phyloP scores from a whole-genome alignment of 2,888 invertebrate genomes.

The Drosophila rellima region DNA sequence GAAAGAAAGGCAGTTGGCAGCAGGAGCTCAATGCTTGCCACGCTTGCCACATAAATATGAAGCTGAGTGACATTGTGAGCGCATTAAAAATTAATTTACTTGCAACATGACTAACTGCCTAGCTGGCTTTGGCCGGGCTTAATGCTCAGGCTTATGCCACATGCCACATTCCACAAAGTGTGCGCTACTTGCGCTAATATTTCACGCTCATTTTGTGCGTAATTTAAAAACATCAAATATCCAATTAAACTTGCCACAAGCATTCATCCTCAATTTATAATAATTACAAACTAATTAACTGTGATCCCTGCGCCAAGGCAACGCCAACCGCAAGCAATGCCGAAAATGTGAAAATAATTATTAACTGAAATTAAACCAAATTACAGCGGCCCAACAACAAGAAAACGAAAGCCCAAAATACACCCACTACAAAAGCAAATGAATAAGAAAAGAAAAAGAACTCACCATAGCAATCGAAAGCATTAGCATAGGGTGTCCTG shows the following conservation, averaged over 20 bases:
- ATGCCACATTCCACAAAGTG: constrained; percentile 28
- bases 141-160: no score
- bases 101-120: constrained; percentile 59
- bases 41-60: constrained; percentile 70
- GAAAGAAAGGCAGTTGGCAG: constrained; percentile 10
- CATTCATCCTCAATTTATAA: constrained; percentile 82
- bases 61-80: constrained; percentile 64
- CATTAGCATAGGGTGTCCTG: constrained; percentile 26
- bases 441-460: constrained; percentile 23
- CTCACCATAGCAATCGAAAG: constrained; percentile 56
- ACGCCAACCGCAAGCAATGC: constrained; percentile 70
- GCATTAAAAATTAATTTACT: constrained; percentile 79
- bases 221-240: constrained; percentile 80
- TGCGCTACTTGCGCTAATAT: constrained; percentile 51
- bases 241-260: constrained; percentile 81
- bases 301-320: constrained; percentile 72
- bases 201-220: constrained; percentile 71
- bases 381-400: constrained; percentile 50
- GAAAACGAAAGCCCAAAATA: constrained; percentile 13
- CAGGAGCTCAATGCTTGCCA: constrained; percentile 41
- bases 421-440: constrained; percentile 12
- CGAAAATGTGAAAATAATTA: constrained; percentile 79
- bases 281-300: constrained; percentile 84
- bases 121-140: constrained; percentile 25
- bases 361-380: constrained; percentile 80